Evolutionary conservation across 2,113 vertebrate species (phyloP), one percentile per base, ranked within the genome.

Genomic region (Diphyllodes magnificus): DNA sequence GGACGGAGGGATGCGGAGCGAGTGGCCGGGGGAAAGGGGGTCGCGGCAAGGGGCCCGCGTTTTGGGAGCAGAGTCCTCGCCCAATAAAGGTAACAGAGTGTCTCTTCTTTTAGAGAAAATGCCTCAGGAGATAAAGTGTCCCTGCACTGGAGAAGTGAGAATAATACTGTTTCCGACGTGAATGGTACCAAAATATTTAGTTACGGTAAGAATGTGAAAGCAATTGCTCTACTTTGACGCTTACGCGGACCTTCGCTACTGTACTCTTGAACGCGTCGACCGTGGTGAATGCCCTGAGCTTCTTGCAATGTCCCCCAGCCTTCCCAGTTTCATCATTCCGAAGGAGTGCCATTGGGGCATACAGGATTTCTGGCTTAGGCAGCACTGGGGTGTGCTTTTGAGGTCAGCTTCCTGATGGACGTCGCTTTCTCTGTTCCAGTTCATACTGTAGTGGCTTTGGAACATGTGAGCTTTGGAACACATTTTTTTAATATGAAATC

Each of bases 171-270:
- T 78, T 97, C 98, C 17, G 99, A 99, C 82, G 78, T 98, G 15
- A 98, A 99, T 91, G 98, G 99, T 10, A 97, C 97, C 53, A 99
- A 98, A 95, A 97, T 97, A 21, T 99, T 99, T 91, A 98, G 37
- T 91, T 99, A 99, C 49, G 99, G 99, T 99, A 98, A 97, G 98
- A 35, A 24, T 40, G 21, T 22, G 19, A 16, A 69, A 64, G 25
- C 7, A 11, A 0, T 11, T 75, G 17, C 4, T 57, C 64, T 77
- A 4, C 21, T 45, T 35, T 35, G 18, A 16, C 30, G 13, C 22
- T 79, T 49, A 5, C 1, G 0, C 10, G 10, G 30, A 4, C 3
- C 9, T 69, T 39, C 0, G 3, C 37, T 49, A 4, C 50, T 16
- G 23, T 45, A 2, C 5, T 68, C 10, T 59, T 17, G 14, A 59